Base-by-base conservation (phyloP, 2,797 vertebrate genomes). In the Etheostoma nigrum region DNA sequence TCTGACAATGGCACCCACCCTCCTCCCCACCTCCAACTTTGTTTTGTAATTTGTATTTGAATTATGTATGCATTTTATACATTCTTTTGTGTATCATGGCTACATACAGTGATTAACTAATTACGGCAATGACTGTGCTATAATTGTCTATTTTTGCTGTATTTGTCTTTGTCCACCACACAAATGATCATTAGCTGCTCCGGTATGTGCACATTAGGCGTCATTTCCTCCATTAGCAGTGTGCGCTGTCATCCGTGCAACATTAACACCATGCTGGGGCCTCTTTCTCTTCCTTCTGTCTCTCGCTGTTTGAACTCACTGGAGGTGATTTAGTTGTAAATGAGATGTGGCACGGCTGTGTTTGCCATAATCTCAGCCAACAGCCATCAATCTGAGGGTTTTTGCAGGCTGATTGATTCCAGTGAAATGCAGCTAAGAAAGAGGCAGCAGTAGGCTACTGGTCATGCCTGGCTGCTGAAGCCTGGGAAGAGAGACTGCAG, bases 191-290 rank as follows among this genome's bases (percentile, higher is more conserved):
- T 40, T 40, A 40, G 36, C 14, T 44, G 42, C 42, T 42, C 42
- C 4, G 12, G 4, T 48, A 30, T 72, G 64, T 73, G 58, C 27
- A 23, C 64, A 75, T 79, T 53, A 48, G 49, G 16, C 2, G 10
- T 83, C 12, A 53, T 77, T 74, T 65, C 55, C 72, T 72, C 49
- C 48, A 72, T 85, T 87, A 78, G 70, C 58, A 23, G 44, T 58
- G 74, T 65, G 75, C 14, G 57, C 76, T 74, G 65, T 88, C 74
- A 84, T 80, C 72, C 25, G 4, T 71, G 51, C 30, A 68, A 61
- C 82, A 90, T 89, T 87, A 79, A 72, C 67, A 11, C 48, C 83
- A 67, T 4, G 27, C 82, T 77, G 63, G 18, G 75, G n/a, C 49
- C 58, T 67, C 52, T 57, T 30, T 51, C 71, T 61, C 25, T 40